Conservation (phyloP, 2,888 invertebrate species). For the Caenorhabditis imperialis region DNA sequence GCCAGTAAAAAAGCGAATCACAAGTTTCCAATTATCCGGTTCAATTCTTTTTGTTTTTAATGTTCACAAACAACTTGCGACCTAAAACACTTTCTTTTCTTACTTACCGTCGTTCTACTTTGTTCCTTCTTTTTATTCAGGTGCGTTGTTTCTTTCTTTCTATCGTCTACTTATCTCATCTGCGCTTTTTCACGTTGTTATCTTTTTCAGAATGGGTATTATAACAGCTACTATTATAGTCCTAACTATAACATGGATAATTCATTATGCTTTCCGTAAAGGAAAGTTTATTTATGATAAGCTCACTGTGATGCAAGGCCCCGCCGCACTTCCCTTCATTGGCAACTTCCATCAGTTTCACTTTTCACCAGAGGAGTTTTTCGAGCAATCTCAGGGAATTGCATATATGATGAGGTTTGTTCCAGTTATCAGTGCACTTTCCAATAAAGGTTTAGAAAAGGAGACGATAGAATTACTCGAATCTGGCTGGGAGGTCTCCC, state of each 20-base stretch:
- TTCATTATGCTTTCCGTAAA: slow-evolving; percentile 52
- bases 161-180: background rate
- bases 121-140: background rate
- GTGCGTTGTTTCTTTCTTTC: background rate
- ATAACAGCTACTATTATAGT: slow-evolving; percentile 57
- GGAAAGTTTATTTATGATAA: slow-evolving; percentile 59
- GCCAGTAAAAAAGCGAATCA: no score
- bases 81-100: background rate
- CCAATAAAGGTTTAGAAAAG: no score
- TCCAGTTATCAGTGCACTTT: no score
- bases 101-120: background rate
- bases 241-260: slow-evolving; percentile 51
- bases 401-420: slow-evolving; percentile 75
- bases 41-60: no score
- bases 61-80: background rate
- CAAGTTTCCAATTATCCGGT: no score
- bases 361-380: slow-evolving; percentile 76
- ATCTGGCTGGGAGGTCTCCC: slow-evolving; percentile 75
- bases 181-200: background rate
- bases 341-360: slow-evolving; percentile 77
- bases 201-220: slow-evolving; percentile 51
- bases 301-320: slow-evolving; percentile 71
- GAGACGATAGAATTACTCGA: slow-evolving; percentile 68
- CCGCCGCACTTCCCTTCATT: slow-evolving; percentile 70
- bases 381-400: slow-evolving; percentile 77